phyloP scores from a whole-genome alignment of 1,140 invertebrate species.

The Onthophagus taurus region DNA sequence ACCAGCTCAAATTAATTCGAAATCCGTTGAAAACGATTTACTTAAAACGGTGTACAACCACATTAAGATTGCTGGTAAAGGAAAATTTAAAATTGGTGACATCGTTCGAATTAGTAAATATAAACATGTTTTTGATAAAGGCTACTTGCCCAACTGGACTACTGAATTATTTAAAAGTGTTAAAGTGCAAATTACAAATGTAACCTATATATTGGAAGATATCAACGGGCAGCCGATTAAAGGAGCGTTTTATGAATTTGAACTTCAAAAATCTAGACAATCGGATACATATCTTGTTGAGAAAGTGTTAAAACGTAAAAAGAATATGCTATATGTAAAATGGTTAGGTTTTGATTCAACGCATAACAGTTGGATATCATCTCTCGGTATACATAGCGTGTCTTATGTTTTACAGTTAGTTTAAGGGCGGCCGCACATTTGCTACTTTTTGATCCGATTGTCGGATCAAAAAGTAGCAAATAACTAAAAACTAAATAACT shows the following conservation, averaged over 20 bases:
- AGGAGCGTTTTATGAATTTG: constrained; percentile 29
- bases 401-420: no score
- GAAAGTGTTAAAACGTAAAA: constrained; percentile 27
- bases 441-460: no score
- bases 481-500: no score
- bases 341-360: constrained; percentile 26
- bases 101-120: constrained; percentile 18
- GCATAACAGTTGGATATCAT: constrained; percentile 17
- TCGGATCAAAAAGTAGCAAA: no score
- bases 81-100: constrained; percentile 16
- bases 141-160: constrained; percentile 28
- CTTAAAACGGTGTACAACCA: constrained; percentile 9
- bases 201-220: constrained; percentile 23
- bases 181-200: constrained; percentile 22
- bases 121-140: constrained; percentile 29
- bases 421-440: no score
- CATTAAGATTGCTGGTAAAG: constrained; percentile 8
- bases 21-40: constrained; percentile 7
- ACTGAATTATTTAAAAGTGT: constrained; percentile 30
- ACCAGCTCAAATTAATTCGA: constrained; percentile 11
- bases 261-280: constrained; percentile 25
- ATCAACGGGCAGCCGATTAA: constrained; percentile 16
- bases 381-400: no score
- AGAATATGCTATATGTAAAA: constrained; percentile 28
- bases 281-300: constrained; percentile 31